Evolutionary conservation across 2,888 invertebrate species (phyloP).

Genomic region (Desoria tigrina): DNA sequence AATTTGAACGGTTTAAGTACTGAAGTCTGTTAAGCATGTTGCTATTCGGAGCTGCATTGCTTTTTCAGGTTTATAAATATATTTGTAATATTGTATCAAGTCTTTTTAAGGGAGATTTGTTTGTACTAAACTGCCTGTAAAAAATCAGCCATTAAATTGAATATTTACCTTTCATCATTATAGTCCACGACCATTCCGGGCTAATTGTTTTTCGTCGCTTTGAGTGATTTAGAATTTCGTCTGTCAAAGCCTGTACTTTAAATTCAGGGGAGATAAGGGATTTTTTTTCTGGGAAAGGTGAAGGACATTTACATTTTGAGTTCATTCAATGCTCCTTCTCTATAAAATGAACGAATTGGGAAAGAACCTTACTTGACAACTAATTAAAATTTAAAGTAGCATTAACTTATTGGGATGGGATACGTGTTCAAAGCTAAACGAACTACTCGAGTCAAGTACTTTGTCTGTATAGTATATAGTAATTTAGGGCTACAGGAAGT

Average conservation of each 20-base stretch:
- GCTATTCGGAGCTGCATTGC: too few species aligned
- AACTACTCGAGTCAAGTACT: not conserved
- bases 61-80: too few species aligned
- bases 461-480: not conserved
- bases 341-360: too few species aligned
- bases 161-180: not conserved
- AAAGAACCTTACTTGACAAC: too few species aligned
- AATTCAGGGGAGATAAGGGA: slow-evolving; percentile 3
- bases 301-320: slow-evolving; percentile 14
- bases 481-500: not conserved
- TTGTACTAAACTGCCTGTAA: not conserved
- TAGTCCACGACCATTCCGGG: not conserved
- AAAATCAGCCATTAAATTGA: slow-evolving; percentile 1
- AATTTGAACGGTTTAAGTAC: too few species aligned
- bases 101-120: not conserved
- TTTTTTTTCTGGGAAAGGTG: slow-evolving; percentile 13
- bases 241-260: too few species aligned
- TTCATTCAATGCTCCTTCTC: slow-evolving; percentile 1
- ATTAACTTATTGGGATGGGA: not conserved
- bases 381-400: not conserved
- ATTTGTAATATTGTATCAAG: too few species aligned
- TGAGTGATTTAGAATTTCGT: not conserved
- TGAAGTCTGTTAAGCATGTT: too few species aligned
- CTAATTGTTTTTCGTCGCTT: not conserved
- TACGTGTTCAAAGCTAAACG: not conserved